Evolutionary conservation across 2,888 invertebrate genomes (phyloP).

Genomic region (Fissipunctia ypsillon): DNA sequence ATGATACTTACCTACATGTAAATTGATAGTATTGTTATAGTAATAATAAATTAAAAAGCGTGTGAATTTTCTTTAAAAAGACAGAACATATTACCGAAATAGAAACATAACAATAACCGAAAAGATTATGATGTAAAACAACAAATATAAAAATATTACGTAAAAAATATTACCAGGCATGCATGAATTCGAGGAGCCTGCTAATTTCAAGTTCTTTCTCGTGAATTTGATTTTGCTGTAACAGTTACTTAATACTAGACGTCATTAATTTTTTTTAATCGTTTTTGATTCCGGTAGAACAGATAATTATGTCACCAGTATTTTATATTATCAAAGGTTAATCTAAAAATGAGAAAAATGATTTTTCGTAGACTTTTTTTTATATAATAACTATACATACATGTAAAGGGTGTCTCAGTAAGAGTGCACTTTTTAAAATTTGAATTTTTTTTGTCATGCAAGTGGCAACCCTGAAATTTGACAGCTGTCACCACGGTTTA

Average conservation of each 20-base stretch:
- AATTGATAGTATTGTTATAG: not conserved
- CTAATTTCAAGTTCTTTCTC: not conserved
- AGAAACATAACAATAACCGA: not conserved
- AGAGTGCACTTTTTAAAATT: too few relatives aligned
- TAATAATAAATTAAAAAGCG: not conserved
- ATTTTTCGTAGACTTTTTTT: too few relatives aligned
- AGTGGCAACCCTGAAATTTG: too few relatives aligned
- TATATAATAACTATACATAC: too few relatives aligned
- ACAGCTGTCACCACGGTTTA: too few relatives aligned
- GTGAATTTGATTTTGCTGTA: not conserved
- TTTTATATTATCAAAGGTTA: not conserved
- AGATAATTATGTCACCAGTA: not conserved
- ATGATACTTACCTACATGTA: not conserved
- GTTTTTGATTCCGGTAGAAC: not conserved
- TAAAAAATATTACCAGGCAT: not conserved
- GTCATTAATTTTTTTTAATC: too few relatives aligned
- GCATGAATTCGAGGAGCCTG: not conserved
- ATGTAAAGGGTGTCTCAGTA: too few relatives aligned
- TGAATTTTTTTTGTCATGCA: too few relatives aligned
- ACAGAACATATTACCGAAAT: not conserved
- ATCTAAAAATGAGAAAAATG: not conserved
- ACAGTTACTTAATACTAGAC: not conserved
- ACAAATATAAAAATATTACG: not conserved
- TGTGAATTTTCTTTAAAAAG: not conserved
- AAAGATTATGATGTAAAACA: not conserved